Base-by-base conservation (phyloP, 2,113 vertebrate species). In the Cinclus mexicanus region DNA sequence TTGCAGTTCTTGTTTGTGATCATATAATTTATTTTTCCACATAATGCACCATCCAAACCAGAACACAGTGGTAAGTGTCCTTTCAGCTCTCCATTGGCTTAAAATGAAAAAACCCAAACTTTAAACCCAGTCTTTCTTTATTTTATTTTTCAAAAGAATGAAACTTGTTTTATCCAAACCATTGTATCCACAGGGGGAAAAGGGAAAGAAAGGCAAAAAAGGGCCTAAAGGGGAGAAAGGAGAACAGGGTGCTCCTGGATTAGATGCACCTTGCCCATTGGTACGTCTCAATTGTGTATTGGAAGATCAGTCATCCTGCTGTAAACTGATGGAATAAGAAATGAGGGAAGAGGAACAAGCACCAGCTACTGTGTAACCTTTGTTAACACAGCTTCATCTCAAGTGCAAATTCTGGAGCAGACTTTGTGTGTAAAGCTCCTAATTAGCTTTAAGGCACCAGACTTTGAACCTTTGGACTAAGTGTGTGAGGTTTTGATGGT, bases 191-290 rank as follows among this genome's bases (percentile, higher is more conserved):
- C 99, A 99, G 99, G 99, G 99, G 99, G 99, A 99, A 99, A 99
- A 99, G 99, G 99, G 99, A 99, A 99, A 99, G 98, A 99, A 99
- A 98, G 99, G 99, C 98, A 99, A 99, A 99, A 99, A 99, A 98
- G 99, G 99, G 98, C 99, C 99, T 98, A 99, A 99, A 99, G 99
- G 99, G 98, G 99, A 99, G 98, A 99, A 99, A 99, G 99, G 99
- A 99, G 99, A 99, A 99, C 99, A 99, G 99, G 99, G 99, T 98
- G 99, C 99, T 96, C 99, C 99, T 98, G 99, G 99, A 99, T 99
- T 99, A 99, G 99, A 99, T 99, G 99, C 99, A 98, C 99, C 99
- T 98, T 99, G 99, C 98, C 99, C 99, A 95, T 99, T 99, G 99
- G 99, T 99, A 99, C 98, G 99, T 99, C 96, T 98, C 93, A 97